Percentiles rank a stretch among this genome's conserved stretches.
phyloP scores from a whole-genome alignment of 2,888 invertebrate species.

The Dugesia japonica region DNA sequence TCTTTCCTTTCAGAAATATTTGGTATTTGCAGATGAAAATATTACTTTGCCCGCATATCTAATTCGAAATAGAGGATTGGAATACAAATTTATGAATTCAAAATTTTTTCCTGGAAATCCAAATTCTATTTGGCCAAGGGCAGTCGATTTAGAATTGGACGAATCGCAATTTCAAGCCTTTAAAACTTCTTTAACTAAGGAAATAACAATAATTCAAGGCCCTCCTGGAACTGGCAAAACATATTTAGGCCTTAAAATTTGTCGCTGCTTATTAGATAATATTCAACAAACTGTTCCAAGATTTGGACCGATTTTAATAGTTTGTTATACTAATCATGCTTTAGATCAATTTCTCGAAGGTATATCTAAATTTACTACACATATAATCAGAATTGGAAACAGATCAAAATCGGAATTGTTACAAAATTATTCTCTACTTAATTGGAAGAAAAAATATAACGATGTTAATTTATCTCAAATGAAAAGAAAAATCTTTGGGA shows the following conservation, averaged over 20 bases:
- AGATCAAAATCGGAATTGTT: slow-evolving; percentile 32
- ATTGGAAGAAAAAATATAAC: too few relatives aligned
- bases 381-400: slow-evolving; percentile 37
- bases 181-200: slow-evolving; percentile 40
- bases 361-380: slow-evolving; percentile 31
- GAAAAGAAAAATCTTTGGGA: neutral
- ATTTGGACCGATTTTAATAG: slow-evolving; percentile 56
- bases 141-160: slow-evolving; percentile 39
- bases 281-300: slow-evolving; percentile 39
- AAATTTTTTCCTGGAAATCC: slow-evolving; percentile 22
- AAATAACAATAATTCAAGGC: slow-evolving; percentile 43
- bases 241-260: slow-evolving; percentile 38
- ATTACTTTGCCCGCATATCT: slow-evolving; percentile 24
- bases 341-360: slow-evolving; percentile 67
- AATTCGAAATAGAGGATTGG: neutral
- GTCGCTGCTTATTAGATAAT: slow-evolving; percentile 55
- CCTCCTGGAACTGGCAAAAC: slow-evolving; percentile 38
- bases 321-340: slow-evolving; percentile 71
- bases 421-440: neutral
- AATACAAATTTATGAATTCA: neutral
- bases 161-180: slow-evolving; percentile 41
- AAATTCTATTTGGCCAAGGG: slow-evolving; percentile 39
- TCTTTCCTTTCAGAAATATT: slow-evolving; percentile 1
- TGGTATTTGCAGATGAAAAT: slow-evolving; percentile 10
- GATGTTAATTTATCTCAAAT: neutral